Percentiles rank a stretch among this genome's conserved stretches.
Conservation (phyloP, 1,140 invertebrate species). For the Nylanderia fulva region DNA sequence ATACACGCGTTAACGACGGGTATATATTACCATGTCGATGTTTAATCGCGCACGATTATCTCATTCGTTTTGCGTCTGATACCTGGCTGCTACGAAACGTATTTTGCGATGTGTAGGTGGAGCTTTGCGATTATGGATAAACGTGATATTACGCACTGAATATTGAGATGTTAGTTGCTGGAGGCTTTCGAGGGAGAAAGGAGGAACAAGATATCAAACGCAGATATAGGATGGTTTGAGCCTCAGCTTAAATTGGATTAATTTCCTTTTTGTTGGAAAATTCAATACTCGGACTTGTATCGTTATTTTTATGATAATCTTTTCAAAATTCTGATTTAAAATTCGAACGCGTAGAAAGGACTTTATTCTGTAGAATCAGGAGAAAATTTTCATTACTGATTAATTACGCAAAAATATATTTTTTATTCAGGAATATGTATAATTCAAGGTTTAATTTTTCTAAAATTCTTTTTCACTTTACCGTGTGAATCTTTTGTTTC, state of each 20-base stretch:
- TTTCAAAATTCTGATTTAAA: neutral
- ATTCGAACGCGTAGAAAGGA: neutral
- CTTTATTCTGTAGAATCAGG: neutral
- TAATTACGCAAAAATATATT: neutral
- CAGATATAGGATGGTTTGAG: neutral
- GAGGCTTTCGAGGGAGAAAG: neutral
- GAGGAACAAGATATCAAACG: neutral
- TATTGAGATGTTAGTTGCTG: neutral
- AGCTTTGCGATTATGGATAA: conserved; percentile 20
- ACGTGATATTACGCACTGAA: neutral
- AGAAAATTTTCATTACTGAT: neutral
- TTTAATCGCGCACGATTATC: conserved; percentile 58
- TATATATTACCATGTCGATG: conserved; percentile 6
- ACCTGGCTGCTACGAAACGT: conserved; percentile 28
- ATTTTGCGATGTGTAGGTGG: conserved; percentile 14
- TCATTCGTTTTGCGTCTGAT: conserved; percentile 35
- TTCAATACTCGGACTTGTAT: neutral
- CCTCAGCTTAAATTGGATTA: neutral
- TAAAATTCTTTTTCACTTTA: no score
- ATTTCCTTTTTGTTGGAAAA: conserved; percentile 10
- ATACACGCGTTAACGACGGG: conserved; percentile 17
- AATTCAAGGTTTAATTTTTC: no score
- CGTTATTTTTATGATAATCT: neutral
- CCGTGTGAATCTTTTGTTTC: no score
- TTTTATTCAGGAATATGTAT: neutral